Evolutionary conservation across 2,113 vertebrate species (phyloP).

Genomic region (Urocolius indicus): DNA sequence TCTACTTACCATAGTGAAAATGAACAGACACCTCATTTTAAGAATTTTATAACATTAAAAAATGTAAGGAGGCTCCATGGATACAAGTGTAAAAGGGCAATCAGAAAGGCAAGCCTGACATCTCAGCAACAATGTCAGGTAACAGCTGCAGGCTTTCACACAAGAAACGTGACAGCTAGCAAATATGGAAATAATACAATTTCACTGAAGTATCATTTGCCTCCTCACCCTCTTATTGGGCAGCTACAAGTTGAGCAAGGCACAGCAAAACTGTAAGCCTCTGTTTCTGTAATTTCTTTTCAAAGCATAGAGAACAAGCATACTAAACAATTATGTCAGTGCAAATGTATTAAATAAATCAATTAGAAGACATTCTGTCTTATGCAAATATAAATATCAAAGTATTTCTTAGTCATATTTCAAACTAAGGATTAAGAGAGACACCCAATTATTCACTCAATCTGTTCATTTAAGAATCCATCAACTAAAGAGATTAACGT

Average conservation of each 20-base stretch:
- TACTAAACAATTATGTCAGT: conserved; percentile 22
- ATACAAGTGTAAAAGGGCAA: neutral
- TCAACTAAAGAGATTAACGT: conserved; percentile 74
- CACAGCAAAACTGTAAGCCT: neutral
- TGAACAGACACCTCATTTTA: neutral
- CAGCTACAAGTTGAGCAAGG: neutral
- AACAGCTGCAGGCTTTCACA: neutral
- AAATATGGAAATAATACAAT: neutral
- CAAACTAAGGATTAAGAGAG: conserved; percentile 72
- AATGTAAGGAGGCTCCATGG: neutral
- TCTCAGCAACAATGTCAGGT: neutral
- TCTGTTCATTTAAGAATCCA: conserved; percentile 73
- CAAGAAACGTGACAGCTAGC: neutral
- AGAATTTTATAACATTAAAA: neutral
- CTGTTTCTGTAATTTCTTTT: neutral
- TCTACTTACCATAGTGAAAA: neutral
- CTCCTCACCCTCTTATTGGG: neutral
- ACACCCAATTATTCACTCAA: conserved; percentile 75
- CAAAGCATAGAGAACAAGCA: neutral
- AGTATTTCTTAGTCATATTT: conserved; percentile 73
- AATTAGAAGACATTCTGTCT: conserved; percentile 67
- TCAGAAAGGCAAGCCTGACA: neutral
- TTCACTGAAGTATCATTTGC: neutral
- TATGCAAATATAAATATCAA: conserved; percentile 71
- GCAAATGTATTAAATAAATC: conserved; percentile 67